These are phyloP conservation scores for Crotophaga sulcirostris DNA, from an alignment of 2,113 vertebrate genomes.

Conservation along the genomic window DNA sequence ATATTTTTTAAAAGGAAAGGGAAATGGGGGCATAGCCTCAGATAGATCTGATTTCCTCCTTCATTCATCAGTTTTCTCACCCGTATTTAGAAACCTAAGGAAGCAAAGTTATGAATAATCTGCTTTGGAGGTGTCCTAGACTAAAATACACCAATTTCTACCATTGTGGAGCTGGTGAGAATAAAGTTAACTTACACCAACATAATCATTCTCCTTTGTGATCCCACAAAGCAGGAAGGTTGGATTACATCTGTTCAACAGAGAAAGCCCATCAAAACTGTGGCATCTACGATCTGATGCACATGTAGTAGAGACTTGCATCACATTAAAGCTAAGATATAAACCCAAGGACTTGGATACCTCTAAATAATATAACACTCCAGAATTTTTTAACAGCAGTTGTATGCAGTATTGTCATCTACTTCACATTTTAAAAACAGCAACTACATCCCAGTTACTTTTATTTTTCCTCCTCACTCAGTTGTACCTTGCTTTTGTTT, in stretches of 20 bases:
- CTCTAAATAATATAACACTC: neutral
- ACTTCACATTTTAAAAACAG: neutral
- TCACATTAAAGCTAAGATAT: neutral
- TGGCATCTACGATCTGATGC: neutral
- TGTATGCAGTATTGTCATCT: neutral
- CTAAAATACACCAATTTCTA: slow-evolving; percentile 26
- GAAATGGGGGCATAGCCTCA: neutral
- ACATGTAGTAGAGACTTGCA: neutral
- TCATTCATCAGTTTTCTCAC: neutral
- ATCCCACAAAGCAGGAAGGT: neutral
- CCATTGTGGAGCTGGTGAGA: neutral
- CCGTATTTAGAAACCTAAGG: neutral
- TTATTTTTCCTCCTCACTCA: neutral
- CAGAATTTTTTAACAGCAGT: neutral
- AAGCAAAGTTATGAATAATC: neutral
- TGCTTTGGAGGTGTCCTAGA: slow-evolving; percentile 1
- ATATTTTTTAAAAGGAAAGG: neutral
- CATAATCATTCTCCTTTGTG: neutral
- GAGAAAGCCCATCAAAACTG: neutral
- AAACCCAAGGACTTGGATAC: neutral
- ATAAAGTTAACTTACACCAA: neutral
- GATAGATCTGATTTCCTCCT: neutral
- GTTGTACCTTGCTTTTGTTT: neutral
- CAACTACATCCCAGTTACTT: neutral
- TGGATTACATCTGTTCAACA: neutral